A percentile compares a stretch with the other conserved stretches of the same genome.
phyloP scores from a whole-genome alignment of 2,113 vertebrate genomes.

The Tychaedon coryphoeus region DNA sequence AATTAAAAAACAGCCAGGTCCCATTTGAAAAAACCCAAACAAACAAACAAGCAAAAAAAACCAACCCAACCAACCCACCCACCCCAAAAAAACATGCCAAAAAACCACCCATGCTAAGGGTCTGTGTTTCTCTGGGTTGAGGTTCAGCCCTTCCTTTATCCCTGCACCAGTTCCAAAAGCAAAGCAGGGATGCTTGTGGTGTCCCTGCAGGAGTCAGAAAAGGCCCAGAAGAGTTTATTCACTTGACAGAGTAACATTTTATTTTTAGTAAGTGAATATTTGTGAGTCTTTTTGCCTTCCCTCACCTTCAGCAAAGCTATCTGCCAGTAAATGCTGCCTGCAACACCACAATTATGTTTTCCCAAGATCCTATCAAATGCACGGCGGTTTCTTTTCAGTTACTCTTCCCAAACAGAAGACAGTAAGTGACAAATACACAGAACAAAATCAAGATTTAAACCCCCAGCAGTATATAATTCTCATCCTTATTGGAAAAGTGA shows the following conservation, averaged over 20 bases:
- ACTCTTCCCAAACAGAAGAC: not conserved
- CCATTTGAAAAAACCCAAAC: not conserved
- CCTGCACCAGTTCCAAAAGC: not conserved
- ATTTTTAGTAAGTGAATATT: not conserved
- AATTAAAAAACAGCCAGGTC: not conserved
- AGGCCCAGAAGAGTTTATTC: not conserved
- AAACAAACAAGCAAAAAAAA: not conserved
- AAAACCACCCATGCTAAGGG: not conserved
- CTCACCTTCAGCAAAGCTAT: not conserved
- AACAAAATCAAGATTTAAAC: not conserved
- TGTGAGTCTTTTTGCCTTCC: not conserved
- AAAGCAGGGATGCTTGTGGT: not conserved
- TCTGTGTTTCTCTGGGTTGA: not conserved
- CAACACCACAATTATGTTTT: not conserved
- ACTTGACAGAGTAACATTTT: not conserved
- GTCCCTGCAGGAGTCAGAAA: not conserved
- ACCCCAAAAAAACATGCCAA: not conserved
- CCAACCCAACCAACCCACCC: rapidly evolving
- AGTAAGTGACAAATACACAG: not conserved
- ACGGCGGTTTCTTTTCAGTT: not conserved
- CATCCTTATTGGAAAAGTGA: not conserved
- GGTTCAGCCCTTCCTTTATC: not conserved
- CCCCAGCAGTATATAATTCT: not conserved
- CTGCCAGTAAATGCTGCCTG: not conserved
- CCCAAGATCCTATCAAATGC: not conserved